Base-by-base conservation (phyloP, 2,113 vertebrate genomes). In the Serinus canaria region DNA sequence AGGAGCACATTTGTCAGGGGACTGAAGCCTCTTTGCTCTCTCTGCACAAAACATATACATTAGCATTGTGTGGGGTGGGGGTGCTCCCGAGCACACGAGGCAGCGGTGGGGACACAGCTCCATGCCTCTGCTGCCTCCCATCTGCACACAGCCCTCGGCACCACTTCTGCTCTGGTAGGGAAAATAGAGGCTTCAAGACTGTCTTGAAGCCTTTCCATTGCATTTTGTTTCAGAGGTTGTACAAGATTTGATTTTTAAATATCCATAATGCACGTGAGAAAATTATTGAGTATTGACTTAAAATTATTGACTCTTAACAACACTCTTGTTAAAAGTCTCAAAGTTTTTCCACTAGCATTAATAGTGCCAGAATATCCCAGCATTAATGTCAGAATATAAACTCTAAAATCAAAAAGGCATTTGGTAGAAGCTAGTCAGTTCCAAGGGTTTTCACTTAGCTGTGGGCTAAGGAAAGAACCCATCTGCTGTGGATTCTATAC, bases 1-100 rank as follows among this genome's bases (percentile, higher is more conserved):
- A 66, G 96, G 96, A 96, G 95, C 83, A 86, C 83, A 74, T 94
- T 93, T 93, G 95, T 92, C 94, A 94, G 89, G 72, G 82, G 83
- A 83, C 89, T 84, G 91, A 84, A 92, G 94, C 83, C 91, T 91
- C 92, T 92, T 72, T 89, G 83, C 89, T 94, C 92, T 87, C 82
- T 70, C 83, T 0, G 53, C 83, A 95, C 83, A 92, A 77, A 92
- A 95, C 90, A 94, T 86, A 94, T 88, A 88, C 92, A 89, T 92
- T 66, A 96, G 89, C 92, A 95, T 83, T 74, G 91, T 92, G 92
- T 81, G 92, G 56, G 47, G 76, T 63, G 89, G 86, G 75, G 78
- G 90, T 92, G 85, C 95, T 87, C 86, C 88, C 8, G 2, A 77
- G 92, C 83, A 63, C 64, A 55, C 4, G 75, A 90, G 53, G 85